phyloP scores from a whole-genome alignment of 2,888 invertebrate genomes.

The Lasioglossum vierecki region DNA sequence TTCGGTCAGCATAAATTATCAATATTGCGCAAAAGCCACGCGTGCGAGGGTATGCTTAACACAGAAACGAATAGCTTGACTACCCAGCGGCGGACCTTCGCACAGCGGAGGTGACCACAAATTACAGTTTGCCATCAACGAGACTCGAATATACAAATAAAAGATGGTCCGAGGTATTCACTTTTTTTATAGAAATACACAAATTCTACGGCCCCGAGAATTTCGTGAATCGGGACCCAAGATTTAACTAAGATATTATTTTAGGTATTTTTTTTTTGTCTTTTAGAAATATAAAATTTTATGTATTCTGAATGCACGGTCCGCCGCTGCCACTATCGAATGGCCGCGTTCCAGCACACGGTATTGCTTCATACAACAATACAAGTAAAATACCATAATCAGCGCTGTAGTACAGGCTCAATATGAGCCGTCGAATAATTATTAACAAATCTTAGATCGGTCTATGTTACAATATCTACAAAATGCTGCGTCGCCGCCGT shows the following conservation, averaged over 20 bases:
- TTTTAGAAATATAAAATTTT: not conserved
- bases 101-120: not conserved
- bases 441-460: slow-evolving; percentile 76
- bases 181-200: not conserved
- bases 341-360: slow-evolving; percentile 34
- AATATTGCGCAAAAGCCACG: slow-evolving; percentile 49
- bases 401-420: slow-evolving; percentile 78
- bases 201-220: not conserved
- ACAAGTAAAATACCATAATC: slow-evolving; percentile 79
- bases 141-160: not conserved
- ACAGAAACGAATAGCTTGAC: slow-evolving; percentile 52
- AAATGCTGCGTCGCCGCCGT: slow-evolving; percentile 67
- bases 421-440: slow-evolving; percentile 79
- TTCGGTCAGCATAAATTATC: slow-evolving; percentile 52
- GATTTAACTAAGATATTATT: not conserved
- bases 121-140: not conserved
- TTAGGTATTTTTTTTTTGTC: not conserved
- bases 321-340: slow-evolving; percentile 23
- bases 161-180: not conserved
- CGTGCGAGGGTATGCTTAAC: slow-evolving; percentile 52
- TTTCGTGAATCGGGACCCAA: not conserved
- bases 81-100: slow-evolving; percentile 19
- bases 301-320: not conserved
- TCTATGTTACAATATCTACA: slow-evolving; percentile 72
- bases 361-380: slow-evolving; percentile 75